A percentile compares a stretch with the other conserved stretches of the same genome.
Evolutionary conservation across 2,113 vertebrate species (phyloP).

Genomic region (Haemorhous mexicanus): DNA sequence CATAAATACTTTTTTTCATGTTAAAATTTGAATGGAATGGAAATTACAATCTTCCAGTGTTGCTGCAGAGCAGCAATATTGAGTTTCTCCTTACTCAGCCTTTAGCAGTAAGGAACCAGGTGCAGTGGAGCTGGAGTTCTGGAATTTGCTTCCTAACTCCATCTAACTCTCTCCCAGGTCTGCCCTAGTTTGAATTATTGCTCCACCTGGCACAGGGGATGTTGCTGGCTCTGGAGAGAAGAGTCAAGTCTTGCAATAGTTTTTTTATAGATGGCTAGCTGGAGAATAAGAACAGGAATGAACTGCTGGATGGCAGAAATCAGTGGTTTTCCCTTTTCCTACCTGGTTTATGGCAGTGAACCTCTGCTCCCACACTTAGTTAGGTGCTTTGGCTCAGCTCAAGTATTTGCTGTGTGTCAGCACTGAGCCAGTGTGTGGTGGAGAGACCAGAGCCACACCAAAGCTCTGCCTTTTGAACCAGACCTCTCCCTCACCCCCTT

Average conservation of each 20-base stretch:
- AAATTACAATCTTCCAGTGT: constrained; percentile 58
- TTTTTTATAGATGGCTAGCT: constrained; percentile 62
- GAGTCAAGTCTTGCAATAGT: constrained; percentile 53
- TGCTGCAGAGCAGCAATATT: constrained; percentile 56
- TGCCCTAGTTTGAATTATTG: constrained; percentile 63
- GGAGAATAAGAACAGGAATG: constrained; percentile 69
- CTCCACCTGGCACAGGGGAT: constrained; percentile 56
- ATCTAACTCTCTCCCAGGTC: constrained; percentile 42
- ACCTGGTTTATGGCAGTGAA: constrained; percentile 50
- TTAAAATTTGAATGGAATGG: constrained; percentile 63
- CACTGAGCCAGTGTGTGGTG: constrained; percentile 16
- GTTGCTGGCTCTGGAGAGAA: constrained; percentile 65
- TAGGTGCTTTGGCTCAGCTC: constrained; percentile 35
- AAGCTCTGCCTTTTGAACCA: constrained; percentile 23
- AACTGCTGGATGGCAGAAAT: constrained; percentile 62
- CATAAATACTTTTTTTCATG: constrained; percentile 49
- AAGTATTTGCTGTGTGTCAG: not conserved
- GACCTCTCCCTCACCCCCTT: not conserved
- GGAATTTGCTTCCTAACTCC: constrained; percentile 60
- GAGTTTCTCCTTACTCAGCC: constrained; percentile 64
- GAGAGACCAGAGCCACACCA: not conserved
- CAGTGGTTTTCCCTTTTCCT: constrained; percentile 45
- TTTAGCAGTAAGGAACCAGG: constrained; percentile 57
- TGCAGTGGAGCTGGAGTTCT: constrained; percentile 13
- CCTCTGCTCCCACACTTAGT: not conserved